Percentiles rank a stretch among this genome's conserved stretches.
Evolutionary conservation across 2,888 invertebrate genomes (phyloP).

Genomic region (Gastrophysa polygoni): DNA sequence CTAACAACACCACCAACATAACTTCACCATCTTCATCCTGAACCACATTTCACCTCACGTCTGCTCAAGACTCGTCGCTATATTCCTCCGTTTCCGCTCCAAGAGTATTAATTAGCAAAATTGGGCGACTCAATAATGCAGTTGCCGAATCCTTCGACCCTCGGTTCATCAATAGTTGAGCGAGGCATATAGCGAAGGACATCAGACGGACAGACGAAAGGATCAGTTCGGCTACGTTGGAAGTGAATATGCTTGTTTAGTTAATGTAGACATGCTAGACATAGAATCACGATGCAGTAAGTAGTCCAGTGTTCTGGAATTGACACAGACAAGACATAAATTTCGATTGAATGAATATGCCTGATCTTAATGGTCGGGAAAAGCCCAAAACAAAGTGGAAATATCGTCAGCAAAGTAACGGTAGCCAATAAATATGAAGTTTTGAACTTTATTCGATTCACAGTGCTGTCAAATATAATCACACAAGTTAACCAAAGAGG

Average conservation of each 20-base stretch:
- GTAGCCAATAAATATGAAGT: too few relatives aligned
- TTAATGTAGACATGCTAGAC: constrained; percentile 53
- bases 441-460: too few relatives aligned
- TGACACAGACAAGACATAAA: too few relatives aligned
- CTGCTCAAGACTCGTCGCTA: background rate
- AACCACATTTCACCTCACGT: background rate
- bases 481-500: too few relatives aligned
- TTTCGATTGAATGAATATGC: too few relatives aligned
- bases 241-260: constrained; percentile 50
- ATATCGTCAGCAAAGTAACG: too few relatives aligned
- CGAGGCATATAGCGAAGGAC: background rate
- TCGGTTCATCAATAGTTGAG: constrained; percentile 24
- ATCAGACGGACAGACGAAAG: constrained; percentile 35
- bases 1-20: background rate
- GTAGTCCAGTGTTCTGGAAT: too few relatives aligned
- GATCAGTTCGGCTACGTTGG: constrained; percentile 50
- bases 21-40: background rate
- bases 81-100: background rate
- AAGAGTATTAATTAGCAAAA: constrained; percentile 28
- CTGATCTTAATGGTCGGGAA: too few relatives aligned
- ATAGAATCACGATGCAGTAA: too few relatives aligned
- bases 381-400: too few relatives aligned
- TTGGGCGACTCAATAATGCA: constrained; percentile 28
- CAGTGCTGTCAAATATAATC: too few relatives aligned
- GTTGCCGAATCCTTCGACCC: constrained; percentile 22